These are phyloP conservation scores for Malurus splendens DNA, from an alignment of 2,797 vertebrate species.

Conservation along the genomic window DNA sequence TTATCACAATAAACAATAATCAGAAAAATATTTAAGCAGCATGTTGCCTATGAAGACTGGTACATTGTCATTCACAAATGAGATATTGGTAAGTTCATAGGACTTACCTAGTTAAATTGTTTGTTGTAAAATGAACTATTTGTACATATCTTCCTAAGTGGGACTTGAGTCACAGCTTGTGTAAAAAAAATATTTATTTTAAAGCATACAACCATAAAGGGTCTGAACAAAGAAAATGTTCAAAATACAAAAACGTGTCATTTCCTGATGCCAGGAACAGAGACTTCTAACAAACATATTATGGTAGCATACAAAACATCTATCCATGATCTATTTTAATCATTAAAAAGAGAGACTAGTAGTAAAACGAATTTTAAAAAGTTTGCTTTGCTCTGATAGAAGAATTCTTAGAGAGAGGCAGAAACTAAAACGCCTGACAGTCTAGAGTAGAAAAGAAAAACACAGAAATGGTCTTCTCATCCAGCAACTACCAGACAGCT, in stretches of 20 bases:
- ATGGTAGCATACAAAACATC: background rate
- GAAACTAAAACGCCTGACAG: background rate
- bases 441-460: background rate
- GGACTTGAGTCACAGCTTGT: background rate
- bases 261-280: conserved; percentile 30
- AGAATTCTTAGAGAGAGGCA: background rate
- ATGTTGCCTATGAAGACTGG: background rate
- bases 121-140: background rate
- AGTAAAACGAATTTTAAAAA: background rate
- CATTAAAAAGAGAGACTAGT: background rate
- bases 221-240: conserved; percentile 20
- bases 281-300: background rate
- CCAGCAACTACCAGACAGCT: background rate
- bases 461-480: background rate
- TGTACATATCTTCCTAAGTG: background rate
- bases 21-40: background rate
- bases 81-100: background rate
- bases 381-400: background rate
- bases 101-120: background rate
- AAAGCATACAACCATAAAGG: background rate
- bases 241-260: conserved; percentile 24
- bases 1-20: background rate
- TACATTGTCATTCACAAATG: background rate
- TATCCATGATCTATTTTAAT: background rate
- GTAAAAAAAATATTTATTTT: conserved; percentile 11